Evolutionary conservation across 1,140 invertebrate genomes (phyloP).

Genomic region (Melipona quadrifasciata): DNA sequence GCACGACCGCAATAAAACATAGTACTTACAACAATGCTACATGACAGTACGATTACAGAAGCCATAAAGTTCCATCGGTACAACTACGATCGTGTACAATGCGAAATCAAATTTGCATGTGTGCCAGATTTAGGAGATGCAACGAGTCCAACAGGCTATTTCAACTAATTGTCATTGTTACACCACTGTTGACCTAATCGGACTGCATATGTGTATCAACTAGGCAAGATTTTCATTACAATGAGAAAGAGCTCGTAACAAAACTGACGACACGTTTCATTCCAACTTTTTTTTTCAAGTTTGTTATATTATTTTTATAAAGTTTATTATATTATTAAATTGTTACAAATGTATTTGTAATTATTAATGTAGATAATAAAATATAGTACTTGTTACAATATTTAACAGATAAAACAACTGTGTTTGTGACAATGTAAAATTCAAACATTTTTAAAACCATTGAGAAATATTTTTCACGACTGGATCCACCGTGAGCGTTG

Average conservation of each 20-base stretch:
- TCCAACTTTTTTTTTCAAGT: too few species aligned
- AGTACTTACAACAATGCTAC: neutral
- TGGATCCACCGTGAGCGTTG: too few species aligned
- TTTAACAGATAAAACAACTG: too few species aligned
- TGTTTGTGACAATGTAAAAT: too few species aligned
- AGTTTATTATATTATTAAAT: too few species aligned
- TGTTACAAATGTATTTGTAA: too few species aligned
- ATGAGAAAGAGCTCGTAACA: neutral
- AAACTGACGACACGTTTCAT: neutral
- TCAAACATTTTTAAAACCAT: too few species aligned
- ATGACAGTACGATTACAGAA: neutral
- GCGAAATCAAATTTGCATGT: conserved; percentile 62
- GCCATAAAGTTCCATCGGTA: conserved; percentile 15
- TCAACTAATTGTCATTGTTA: conserved; percentile 35
- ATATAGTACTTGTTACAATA: too few species aligned
- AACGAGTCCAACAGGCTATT: conserved; percentile 49
- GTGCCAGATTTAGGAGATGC: conserved; percentile 54
- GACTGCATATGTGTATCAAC: too few species aligned
- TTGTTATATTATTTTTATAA: too few species aligned
- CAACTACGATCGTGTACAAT: neutral
- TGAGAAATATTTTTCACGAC: too few species aligned
- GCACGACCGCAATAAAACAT: neutral
- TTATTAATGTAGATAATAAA: too few species aligned
- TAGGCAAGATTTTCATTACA: neutral
- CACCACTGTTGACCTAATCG: neutral